phyloP scores from a whole-genome alignment of 2,888 invertebrate species.

The Hesperia comma region DNA sequence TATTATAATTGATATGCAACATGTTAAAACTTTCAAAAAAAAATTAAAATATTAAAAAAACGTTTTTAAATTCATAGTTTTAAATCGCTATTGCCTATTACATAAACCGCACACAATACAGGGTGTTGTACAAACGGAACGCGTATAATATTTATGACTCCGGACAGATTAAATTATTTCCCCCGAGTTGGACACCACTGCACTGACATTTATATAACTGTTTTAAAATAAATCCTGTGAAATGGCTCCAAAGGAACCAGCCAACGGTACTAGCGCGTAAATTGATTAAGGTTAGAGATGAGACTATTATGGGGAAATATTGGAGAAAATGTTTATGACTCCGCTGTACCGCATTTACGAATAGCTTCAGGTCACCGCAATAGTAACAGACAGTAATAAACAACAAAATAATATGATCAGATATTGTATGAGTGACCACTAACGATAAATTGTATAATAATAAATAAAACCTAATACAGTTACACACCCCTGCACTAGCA shows the following conservation, averaged over 20 bases:
- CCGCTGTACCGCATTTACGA: too few species aligned
- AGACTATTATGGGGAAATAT: slow-evolving; percentile 10
- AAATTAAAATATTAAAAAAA: too few species aligned
- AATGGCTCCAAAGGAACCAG: slow-evolving; percentile 27
- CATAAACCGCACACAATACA: slow-evolving; percentile 36
- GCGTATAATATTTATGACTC: slow-evolving; percentile 64
- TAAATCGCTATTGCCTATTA: slow-evolving; percentile 15
- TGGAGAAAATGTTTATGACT: not conserved
- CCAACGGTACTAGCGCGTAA: slow-evolving; percentile 14
- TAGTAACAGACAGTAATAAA: too few species aligned
- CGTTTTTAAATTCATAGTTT: too few species aligned
- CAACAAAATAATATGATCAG: too few species aligned
- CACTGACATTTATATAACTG: slow-evolving; percentile 62
- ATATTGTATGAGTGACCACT: too few species aligned
- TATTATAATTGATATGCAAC: too few species aligned
- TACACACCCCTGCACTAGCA: too few species aligned
- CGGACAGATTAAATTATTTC: slow-evolving; percentile 65
- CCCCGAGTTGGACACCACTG: slow-evolving; percentile 45
- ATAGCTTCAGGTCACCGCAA: too few species aligned
- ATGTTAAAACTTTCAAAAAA: too few species aligned
- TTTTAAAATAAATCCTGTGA: slow-evolving; percentile 58
- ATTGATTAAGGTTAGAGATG: slow-evolving; percentile 25
- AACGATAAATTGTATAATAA: too few species aligned
- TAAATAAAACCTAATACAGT: too few species aligned
- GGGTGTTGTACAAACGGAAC: slow-evolving; percentile 58